Evolutionary conservation across 2,113 vertebrate species (phyloP), one percentile per base, ranked within the genome.

Genomic region (Caranx ignobilis): DNA sequence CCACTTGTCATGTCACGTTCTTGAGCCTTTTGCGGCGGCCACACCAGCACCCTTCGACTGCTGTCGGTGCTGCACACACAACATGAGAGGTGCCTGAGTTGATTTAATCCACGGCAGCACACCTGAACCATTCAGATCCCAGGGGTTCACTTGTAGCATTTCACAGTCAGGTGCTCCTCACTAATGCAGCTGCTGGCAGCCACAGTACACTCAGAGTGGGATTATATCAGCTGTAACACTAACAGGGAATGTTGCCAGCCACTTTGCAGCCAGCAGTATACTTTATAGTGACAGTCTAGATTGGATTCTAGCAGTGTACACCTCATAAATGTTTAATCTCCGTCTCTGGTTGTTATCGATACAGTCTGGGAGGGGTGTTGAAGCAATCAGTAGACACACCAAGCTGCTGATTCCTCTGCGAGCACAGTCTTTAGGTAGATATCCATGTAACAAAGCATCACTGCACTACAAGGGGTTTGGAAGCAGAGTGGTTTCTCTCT

Each of bases 271-370:
- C 56, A 6, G 77, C 82, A 37, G 61, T 72, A 79, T 87, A 89
- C 89, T 92, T 92, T 91, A 93, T 82, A 74, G 87, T 92, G 93
- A 89, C 92, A 90, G 88, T 83, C 48, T 77, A 84, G 88, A 88
- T 93, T 94, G 93, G 90, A 91, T 80, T 88, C 78, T 80, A 85
- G 82, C 78, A 56, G 90, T 89, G 68, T 87, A 79, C 83, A 86
- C 81, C 90, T 94, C 92, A 92, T 93, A 91, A 93, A 94, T 94
- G 92, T 93, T 93, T 93, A 89, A 95, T 94, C 83, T 83, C 39
- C 77, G 75, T 77, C 88, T 82, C 81, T 81, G 83, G 59, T 88
- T 93, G 92, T 91, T 90, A 89, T 92, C 92, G 83, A 91, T 90
- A 87, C 85, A 84, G 83, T 89, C 79, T 71, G 79, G 82, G 73